phyloP scores from a whole-genome alignment of 1,140 invertebrate genomes.

The Pseudachorutes palmiensis region DNA sequence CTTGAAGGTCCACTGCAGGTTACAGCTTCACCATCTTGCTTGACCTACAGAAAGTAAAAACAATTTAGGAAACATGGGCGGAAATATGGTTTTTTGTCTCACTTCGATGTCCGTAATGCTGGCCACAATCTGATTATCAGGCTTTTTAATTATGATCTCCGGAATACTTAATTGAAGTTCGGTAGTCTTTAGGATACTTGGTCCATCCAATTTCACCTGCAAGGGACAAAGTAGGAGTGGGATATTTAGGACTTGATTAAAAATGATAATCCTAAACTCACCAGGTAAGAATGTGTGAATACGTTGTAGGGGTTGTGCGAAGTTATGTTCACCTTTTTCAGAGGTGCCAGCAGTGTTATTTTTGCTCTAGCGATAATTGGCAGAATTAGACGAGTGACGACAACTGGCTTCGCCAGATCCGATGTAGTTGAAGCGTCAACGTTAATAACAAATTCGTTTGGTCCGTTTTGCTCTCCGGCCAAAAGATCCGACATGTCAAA shows the following conservation, averaged over 20 bases:
- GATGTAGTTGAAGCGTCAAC: background rate
- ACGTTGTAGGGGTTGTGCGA: background rate
- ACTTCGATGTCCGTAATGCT: conserved; percentile 6
- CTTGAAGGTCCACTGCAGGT: background rate
- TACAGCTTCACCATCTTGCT: background rate
- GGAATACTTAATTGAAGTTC: conserved; percentile 11
- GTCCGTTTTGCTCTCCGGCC: background rate
- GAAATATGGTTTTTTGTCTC: conserved; percentile 1
- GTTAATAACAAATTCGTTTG: background rate
- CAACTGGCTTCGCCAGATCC: background rate
- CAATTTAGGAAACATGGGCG: background rate
- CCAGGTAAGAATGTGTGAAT: conserved; percentile 1
- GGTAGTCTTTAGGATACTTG: background rate
- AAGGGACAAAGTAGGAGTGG: background rate
- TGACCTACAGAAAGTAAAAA: background rate
- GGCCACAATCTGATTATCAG: background rate
- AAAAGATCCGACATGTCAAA: background rate
- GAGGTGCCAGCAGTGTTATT: background rate
- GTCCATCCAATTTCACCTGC: conserved; percentile 2
- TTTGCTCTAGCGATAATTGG: background rate
- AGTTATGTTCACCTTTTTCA: background rate
- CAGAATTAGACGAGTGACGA: background rate
- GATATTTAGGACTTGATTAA: background rate
- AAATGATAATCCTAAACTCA: background rate
- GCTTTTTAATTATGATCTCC: background rate